These are phyloP conservation scores for Drosophila sulfurigaster DNA, from an alignment of 1,140 invertebrate species.

Conservation along the genomic window DNA sequence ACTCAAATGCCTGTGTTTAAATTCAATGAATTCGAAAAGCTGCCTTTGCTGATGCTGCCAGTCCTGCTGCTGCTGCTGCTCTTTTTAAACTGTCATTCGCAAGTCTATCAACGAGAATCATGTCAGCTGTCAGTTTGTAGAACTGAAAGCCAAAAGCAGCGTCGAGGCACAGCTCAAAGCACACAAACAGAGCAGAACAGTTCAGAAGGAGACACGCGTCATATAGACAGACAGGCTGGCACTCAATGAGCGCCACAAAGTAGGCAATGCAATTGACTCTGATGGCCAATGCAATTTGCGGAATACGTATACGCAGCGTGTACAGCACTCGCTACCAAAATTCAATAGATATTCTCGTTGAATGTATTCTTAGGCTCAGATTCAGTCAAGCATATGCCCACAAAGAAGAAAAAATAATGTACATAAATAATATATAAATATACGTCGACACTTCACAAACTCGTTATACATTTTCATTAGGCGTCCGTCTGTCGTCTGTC, in stretches of 20 bases:
- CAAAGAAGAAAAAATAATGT: constrained; percentile 15
- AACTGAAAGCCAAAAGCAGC: constrained; percentile 14
- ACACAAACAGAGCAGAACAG: constrained; percentile 10
- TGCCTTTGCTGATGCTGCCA: no score
- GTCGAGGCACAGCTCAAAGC: constrained; percentile 2
- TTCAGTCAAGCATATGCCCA: constrained; percentile 43
- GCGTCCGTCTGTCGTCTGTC: background rate
- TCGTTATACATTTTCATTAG: constrained; percentile 59
- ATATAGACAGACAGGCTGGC: background rate
- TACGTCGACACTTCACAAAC: constrained; percentile 44
- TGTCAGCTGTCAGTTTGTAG: constrained; percentile 42
- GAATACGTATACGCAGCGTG: constrained; percentile 52
- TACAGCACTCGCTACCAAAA: background rate
- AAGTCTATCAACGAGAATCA: background rate
- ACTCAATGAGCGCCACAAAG: constrained; percentile 48
- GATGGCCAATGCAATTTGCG: constrained; percentile 42
- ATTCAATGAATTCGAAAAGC: background rate
- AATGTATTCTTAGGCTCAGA: constrained; percentile 17
- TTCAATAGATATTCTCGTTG: constrained; percentile 12
- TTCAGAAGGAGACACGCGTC: background rate
- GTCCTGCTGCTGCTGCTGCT: background rate
- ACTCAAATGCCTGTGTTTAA: background rate
- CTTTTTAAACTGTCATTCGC: background rate
- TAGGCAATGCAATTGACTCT: constrained; percentile 65
- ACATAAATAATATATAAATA: constrained; percentile 51